Evolutionary conservation across 1,140 invertebrate species (phyloP).

Genomic region (Grapholita molesta): DNA sequence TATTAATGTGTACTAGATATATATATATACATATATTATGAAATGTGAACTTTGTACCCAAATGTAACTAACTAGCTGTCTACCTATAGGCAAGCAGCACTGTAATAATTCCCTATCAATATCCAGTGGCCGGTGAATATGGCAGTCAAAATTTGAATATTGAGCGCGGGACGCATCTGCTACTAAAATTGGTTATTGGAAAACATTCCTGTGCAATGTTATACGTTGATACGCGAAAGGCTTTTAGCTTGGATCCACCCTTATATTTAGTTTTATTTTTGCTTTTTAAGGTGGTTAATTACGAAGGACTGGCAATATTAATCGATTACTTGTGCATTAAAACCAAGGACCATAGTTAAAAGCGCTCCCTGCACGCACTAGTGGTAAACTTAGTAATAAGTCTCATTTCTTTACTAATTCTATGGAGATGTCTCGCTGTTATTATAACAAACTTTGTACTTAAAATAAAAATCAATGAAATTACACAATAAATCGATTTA

Average conservation of each 20-base stretch:
- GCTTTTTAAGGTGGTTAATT: background rate
- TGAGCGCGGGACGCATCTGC: background rate
- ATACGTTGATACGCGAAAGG: background rate
- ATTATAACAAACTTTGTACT: too few species aligned
- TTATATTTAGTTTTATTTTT: background rate
- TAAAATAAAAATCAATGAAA: too few species aligned
- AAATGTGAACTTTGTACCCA: too few species aligned
- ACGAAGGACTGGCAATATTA: background rate
- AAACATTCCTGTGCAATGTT: background rate
- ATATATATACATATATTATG: too few species aligned
- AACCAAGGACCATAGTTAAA: too few species aligned
- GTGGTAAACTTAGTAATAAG: too few species aligned
- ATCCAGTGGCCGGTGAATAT: background rate
- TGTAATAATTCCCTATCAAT: background rate
- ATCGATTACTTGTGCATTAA: too few species aligned
- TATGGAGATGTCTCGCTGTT: too few species aligned
- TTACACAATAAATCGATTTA: too few species aligned
- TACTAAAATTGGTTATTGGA: slow-evolving; percentile 13
- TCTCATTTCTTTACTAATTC: too few species aligned
- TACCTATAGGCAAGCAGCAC: background rate
- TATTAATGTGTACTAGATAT: too few species aligned
- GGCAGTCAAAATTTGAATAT: slow-evolving; percentile 8
- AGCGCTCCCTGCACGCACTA: too few species aligned
- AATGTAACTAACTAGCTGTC: background rate
- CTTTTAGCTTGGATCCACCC: background rate